phyloP scores from a whole-genome alignment of 1,140 invertebrate genomes.

The Bombus ignitus region DNA sequence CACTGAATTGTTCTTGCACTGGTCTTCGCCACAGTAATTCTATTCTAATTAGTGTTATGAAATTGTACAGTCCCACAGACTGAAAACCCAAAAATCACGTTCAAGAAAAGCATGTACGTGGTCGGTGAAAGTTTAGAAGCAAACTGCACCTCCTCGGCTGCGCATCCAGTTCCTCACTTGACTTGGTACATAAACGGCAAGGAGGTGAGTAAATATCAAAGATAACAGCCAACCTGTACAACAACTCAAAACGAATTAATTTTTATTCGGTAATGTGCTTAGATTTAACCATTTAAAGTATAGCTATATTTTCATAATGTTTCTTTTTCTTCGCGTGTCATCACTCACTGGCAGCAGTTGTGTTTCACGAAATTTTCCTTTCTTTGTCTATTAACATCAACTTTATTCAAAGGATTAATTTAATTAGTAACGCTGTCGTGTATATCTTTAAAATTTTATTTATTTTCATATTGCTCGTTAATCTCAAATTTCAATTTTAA shows the following conservation, averaged over 20 bases:
- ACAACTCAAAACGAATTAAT: not conserved
- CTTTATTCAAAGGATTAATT: too few relatives aligned
- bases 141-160: conserved; percentile 89
- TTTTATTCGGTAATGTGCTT: too few relatives aligned
- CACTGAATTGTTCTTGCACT: not conserved
- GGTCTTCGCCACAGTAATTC: not conserved
- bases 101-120: conserved; percentile 86
- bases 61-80: conserved; percentile 86
- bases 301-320: too few relatives aligned
- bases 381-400: too few relatives aligned
- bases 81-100: conserved; percentile 88
- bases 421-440: too few relatives aligned
- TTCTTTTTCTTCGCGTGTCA: too few relatives aligned
- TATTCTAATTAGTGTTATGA: conserved; percentile 35
- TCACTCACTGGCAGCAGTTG: too few relatives aligned
- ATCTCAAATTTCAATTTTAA: not conserved
- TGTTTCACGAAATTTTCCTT: too few relatives aligned
- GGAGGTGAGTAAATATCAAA: conserved; percentile 84
- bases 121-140: conserved; percentile 89
- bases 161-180: conserved; percentile 89
- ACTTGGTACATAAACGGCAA: conserved; percentile 92
- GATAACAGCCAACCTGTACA: not conserved
- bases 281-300: too few relatives aligned
- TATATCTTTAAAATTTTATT: not conserved
- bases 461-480: not conserved